Evolutionary conservation across 1,140 invertebrate genomes (phyloP), one percentile per base, ranked within the genome.

Genomic region (Andricus grossulariae): DNA sequence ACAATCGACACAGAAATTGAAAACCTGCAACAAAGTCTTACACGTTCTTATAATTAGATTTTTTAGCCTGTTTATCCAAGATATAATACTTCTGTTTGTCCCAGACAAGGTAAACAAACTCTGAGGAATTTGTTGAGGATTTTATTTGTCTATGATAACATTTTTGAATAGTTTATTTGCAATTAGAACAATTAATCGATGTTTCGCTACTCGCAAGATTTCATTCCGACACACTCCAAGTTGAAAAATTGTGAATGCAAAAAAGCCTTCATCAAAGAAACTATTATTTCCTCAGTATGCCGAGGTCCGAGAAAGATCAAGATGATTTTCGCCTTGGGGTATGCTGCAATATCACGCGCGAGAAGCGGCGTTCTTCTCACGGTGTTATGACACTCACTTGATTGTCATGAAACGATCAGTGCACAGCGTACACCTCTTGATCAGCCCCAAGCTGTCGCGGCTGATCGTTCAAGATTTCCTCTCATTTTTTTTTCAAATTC

Each of bases 351-450:
- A 66, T 66, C 25, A 45, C 25, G 60, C 60, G 32, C 60, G 21
- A 45, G 25, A 21, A 66, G 60, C 57, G 32, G 57, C 32, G 25
- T 66, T 66, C 60, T 66, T 66, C 60, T 66, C 60, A 66, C 60
- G 60, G 60, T 66, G 60, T 66, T 66, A 66, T 66, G 60, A 66
- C 71, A 60, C 73, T 75, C 79, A 73, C 73, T 75, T 51, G 49
- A 73, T 75, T 73, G 57, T 74, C 60, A 54, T 73, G 60, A 55
- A 77, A 74, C 75, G 75, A 77, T 74, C 75, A 76, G 74, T 60
- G 78, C 75, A 50, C 50, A 13, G 8, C n/a, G 21, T 19, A 45
- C 60, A 66, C 60, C 60, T 66, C 32, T 16, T 4, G 25, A 66
- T 66, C 16, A 39, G 60, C 60, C 25, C 32, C 32, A 39, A 66